A percentile compares a stretch with the other conserved stretches of the same genome.
These are phyloP conservation scores for Drosophila gaucha DNA, from an alignment of 2,888 invertebrate genomes.

Conservation along the genomic window DNA sequence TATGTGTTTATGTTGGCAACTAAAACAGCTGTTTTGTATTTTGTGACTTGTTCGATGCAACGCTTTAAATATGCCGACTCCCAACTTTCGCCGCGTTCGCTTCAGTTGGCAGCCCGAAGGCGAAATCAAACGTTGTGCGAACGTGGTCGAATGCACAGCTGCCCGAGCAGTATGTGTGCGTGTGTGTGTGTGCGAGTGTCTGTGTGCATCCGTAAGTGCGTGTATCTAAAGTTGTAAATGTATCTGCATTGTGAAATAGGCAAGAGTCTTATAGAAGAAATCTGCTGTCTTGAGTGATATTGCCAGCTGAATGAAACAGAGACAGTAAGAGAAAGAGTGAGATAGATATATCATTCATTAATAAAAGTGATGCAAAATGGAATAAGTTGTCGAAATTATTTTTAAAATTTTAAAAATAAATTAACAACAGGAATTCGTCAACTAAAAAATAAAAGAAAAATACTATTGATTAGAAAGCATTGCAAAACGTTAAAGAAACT, in stretches of 20 bases:
- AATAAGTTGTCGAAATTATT: too few species aligned
- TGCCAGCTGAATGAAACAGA: neutral
- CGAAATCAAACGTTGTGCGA: constrained; percentile 13
- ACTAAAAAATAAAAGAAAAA: neutral
- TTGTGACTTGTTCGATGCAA: constrained; percentile 28
- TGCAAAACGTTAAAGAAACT: neutral
- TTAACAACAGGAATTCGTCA: neutral
- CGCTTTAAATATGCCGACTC: constrained; percentile 9
- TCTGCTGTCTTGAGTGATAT: neutral
- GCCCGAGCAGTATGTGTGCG: neutral
- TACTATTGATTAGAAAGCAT: constrained; percentile 34
- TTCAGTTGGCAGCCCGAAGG: constrained; percentile 1
- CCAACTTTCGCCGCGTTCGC: constrained; percentile 21
- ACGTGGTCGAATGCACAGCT: constrained; percentile 10
- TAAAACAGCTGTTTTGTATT: constrained; percentile 23
- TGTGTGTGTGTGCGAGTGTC: neutral
- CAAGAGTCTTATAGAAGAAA: neutral
- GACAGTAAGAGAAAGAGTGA: neutral
- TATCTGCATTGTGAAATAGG: constrained; percentile 1
- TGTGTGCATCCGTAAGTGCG: constrained; percentile 4
- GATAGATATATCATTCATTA: too few species aligned
- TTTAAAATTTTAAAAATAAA: too few species aligned
- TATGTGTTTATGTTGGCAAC: constrained; percentile 8
- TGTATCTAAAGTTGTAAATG: neutral
- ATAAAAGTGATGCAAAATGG: too few species aligned